Base-by-base conservation (phyloP, 1,140 invertebrate species). In the Melipona quadrifasciata region DNA sequence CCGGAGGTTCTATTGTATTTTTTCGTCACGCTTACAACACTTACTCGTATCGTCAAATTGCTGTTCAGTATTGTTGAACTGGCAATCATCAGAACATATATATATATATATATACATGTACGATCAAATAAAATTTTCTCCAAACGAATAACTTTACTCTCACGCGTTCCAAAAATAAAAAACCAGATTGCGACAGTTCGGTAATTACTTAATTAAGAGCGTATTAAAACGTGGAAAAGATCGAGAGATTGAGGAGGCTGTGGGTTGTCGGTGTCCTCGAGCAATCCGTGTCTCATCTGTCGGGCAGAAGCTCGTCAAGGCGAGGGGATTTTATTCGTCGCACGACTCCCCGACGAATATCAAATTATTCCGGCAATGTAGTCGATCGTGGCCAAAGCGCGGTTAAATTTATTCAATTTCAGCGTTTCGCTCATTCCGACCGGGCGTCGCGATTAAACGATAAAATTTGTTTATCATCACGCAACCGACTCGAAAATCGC, bases 331-430 rank as follows among this genome's bases (percentile, higher is more conserved):
- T 55, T 27, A 68, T 79, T 79, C 77, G 64, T 31, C 27, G 14
- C 17, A 10, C 21, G 55, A 47, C 34, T 34, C 27, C 27, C 55
- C 68, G 39, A 8, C 39, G 14, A 51, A 53, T 31, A 67, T 47
- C 55, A 51, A 75, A 82, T 82, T 75, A 67, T 75, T 55, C 27
- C 47, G 10, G 51, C 21, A 6, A 67, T 21, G 72, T 51, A 75
- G 75, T 82, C 71, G 72, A 75, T 24, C 24, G 17, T 72, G 64
- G 24, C n/a, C 51, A 58, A 77, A 19, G 39, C 39, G 8, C 73
- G 73, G 70, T 68, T 77, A 68, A 82, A 82, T 77, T 82, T 65
- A 77, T 58, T 58, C n/a, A n/a, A n/a, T n/a, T n/a, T n/a, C n/a
- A 27, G 2, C 61, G 64, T 76, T 68, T 57, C 61, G 72, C 80